Base-by-base conservation (phyloP, 2,113 vertebrate genomes). In the Garra rufa region DNA sequence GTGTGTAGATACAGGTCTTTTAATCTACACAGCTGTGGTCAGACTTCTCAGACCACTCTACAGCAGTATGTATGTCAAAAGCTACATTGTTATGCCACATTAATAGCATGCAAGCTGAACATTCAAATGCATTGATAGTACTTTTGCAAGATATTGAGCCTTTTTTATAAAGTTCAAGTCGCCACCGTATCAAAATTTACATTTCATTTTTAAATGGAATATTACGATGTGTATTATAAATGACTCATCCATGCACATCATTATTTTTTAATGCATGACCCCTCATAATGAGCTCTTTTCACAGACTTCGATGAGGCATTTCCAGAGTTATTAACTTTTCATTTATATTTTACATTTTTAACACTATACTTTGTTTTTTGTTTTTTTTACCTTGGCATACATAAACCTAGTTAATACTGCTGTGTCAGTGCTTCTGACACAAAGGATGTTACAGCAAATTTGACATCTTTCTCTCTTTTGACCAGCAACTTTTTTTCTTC, bases 31-130 rank as follows among this genome's bases (percentile, higher is more conserved):
- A 38, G 26, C 55, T 83, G 81, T 84, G 84, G 84, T 89, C 77
- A 80, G 38, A 9, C 11, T 26, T 81, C n/a, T 65, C 59, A 83
- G 86, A 89, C 84, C 88, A 82, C 76, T 19, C 38, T 59, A 69
- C 78, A 21, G 38, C 75, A 81, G 50, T 65, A 74, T 55, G 13
- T 21, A 9, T 44, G 59, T 80, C 57, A 65, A 43, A 48, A 24
- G 28, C 6, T 46, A 34, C 76, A 79, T 44, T 24, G 34, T 26
- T 11, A 26, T 5, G 4, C 55, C 55, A 79, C 76, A 79, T 44
- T 61, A 61, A 79, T 63, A 79, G n/a, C 38, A 28, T 5, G 2
- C 38, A 10, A 26, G 21, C 13, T n/a, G 38, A 57, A 24, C 34
- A 38, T 52, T 76, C 28, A 21, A 21, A 17, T 9, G n/a, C 76